These are phyloP conservation scores for Lates calcarifer DNA, from an alignment of 2,113 vertebrate genomes.

Conservation along the genomic window DNA sequence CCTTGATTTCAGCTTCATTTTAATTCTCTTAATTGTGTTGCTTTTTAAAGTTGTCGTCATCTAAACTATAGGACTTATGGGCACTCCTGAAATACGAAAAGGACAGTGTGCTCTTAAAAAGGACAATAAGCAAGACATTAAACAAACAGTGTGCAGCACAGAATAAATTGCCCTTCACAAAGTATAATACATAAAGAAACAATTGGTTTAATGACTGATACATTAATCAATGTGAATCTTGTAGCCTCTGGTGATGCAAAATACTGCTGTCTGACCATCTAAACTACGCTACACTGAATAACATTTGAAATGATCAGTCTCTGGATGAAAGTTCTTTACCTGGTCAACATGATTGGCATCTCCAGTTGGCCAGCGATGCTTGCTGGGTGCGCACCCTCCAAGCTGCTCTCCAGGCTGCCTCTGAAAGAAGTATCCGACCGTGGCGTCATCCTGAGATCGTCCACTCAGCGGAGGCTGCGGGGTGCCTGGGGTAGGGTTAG, in stretches of 20 bases:
- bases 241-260: not conserved
- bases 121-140: no score
- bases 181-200: not conserved
- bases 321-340: slow-evolving; percentile 43
- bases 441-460: slow-evolving; percentile 80
- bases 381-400: slow-evolving; percentile 78
- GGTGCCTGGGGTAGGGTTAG: slow-evolving; percentile 66
- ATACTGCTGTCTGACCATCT: not conserved
- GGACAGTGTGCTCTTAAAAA: no score
- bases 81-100: not conserved
- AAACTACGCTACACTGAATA: not conserved
- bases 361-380: slow-evolving; percentile 82
- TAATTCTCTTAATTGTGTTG: not conserved
- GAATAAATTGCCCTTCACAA: not conserved
- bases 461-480: slow-evolving; percentile 80
- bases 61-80: not conserved
- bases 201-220: not conserved
- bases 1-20: not conserved
- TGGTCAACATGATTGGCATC: slow-evolving; percentile 74
- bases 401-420: slow-evolving; percentile 83
- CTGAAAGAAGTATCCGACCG: slow-evolving; percentile 85
- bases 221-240: not conserved
- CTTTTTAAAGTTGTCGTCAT: not conserved
- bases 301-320: not conserved
- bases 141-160: no score